phyloP scores from a whole-genome alignment of 2,888 invertebrate species.

The Leptinotarsa peninsularis region DNA sequence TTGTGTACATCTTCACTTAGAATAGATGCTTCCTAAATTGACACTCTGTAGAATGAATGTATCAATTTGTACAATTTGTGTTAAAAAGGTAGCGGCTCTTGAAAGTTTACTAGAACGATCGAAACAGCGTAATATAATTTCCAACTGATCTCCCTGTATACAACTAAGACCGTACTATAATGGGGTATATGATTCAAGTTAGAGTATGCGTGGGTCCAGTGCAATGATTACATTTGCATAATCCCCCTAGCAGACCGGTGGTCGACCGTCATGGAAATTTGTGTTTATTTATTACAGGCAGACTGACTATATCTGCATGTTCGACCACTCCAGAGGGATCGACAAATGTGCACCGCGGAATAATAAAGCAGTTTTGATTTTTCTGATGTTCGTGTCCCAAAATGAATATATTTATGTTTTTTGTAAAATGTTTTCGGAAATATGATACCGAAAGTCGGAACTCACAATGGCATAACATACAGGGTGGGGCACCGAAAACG shows the following conservation, averaged over 20 bases:
- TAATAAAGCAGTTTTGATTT: background rate
- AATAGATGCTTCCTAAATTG: no score
- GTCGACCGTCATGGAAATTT: conserved; percentile 60
- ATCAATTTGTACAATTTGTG: no score
- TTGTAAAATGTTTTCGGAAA: no score
- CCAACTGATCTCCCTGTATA: conserved; percentile 44
- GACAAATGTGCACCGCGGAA: conserved; percentile 21
- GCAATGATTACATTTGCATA: conserved; percentile 65
- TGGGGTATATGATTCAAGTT: conserved; percentile 49
- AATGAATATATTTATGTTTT: no score
- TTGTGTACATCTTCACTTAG: no score
- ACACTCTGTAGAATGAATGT: no score
- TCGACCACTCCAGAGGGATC: conserved; percentile 41
- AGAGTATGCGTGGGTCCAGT: conserved; percentile 55
- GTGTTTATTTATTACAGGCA: conserved; percentile 59
- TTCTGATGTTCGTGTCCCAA: background rate
- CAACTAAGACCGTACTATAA: conserved; percentile 55
- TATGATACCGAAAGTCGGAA: no score
- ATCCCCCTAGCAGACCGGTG: conserved; percentile 58
- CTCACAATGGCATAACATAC: no score
- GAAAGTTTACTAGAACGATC: no score
- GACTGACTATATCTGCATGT: conserved; percentile 48
- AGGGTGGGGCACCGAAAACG: no score
- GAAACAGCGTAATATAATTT: no score
- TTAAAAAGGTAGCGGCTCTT: no score